A percentile compares a stretch with the other conserved stretches of the same genome.
Conservation (phyloP, 1,140 invertebrate genomes). For the Atta texana region DNA sequence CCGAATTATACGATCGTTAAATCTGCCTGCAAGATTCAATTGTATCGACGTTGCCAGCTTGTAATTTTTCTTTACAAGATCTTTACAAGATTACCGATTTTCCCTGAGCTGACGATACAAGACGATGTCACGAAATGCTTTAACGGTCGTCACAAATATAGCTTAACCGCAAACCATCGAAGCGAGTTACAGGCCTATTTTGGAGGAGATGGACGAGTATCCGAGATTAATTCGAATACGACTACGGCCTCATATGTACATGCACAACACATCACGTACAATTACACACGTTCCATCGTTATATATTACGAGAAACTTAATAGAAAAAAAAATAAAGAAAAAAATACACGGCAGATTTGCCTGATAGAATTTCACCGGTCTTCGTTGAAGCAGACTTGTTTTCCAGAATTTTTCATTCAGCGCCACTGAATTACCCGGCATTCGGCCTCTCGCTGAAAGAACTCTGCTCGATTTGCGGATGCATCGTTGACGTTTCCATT, state of each 20-base stretch:
- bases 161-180: constrained; percentile 40
- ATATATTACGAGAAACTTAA: neutral
- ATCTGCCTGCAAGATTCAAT: neutral
- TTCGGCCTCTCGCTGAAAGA: constrained; percentile 26
- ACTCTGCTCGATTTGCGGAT: constrained; percentile 11
- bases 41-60: constrained; percentile 36
- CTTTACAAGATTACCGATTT: neutral
- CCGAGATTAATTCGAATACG: constrained; percentile 17
- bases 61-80: constrained; percentile 23
- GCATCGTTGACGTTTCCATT: constrained; percentile 43
- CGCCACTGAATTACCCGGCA: constrained; percentile 25
- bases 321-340: neutral
- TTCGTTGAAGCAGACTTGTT: constrained; percentile 21
- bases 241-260: neutral
- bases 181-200: constrained; percentile 33
- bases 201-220: neutral
- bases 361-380: neutral
- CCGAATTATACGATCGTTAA: neutral
- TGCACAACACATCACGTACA: neutral
- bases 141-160: constrained; percentile 24
- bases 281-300: neutral
- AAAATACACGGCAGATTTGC: constrained; percentile 25
- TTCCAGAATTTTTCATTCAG: constrained; percentile 41
- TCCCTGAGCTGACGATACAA: constrained; percentile 19
- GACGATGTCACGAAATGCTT: constrained; percentile 9